Percentiles rank a stretch among this genome's conserved stretches.
Conservation (phyloP, 2,797 vertebrate species). For the Varecia variegata region DNA sequence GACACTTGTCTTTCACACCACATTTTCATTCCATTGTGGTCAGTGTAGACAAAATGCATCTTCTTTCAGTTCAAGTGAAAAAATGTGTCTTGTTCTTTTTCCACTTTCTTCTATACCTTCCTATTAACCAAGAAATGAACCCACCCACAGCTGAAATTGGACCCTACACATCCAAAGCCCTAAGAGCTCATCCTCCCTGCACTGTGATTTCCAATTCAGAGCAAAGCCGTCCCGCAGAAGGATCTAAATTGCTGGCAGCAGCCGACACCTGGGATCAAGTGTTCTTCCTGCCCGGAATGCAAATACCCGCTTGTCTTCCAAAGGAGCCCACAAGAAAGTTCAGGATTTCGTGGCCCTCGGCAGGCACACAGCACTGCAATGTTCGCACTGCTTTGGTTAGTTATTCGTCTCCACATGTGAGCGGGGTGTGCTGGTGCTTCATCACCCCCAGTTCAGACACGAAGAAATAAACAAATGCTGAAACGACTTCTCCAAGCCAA, state of each 20-base stretch:
- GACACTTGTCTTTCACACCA: not conserved
- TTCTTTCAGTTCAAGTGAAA: not conserved
- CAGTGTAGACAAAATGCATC: not conserved
- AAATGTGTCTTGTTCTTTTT: not conserved
- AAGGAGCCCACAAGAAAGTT: not conserved
- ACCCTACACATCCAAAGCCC: rapidly evolving
- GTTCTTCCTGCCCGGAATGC: not conserved
- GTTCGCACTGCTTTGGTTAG: rapidly evolving
- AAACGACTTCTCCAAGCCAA: not conserved
- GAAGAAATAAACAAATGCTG: not conserved
- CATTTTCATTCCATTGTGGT: not conserved
- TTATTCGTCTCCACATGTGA: not conserved
- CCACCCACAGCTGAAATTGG: too few relatives aligned
- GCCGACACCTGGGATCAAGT: not conserved
- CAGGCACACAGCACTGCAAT: not conserved
- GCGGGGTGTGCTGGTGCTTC: rapidly evolving
- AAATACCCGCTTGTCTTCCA: not conserved
- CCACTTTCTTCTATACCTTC: not conserved
- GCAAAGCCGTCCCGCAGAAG: not conserved
- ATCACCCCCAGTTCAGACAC: not conserved
- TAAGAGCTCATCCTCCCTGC: too few relatives aligned
- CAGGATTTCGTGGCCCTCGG: not conserved
- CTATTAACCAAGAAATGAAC: not conserved
- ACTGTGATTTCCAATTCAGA: not conserved
- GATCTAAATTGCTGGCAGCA: not conserved